Percentiles rank a stretch among this genome's conserved stretches.
These are phyloP conservation scores for Eubucco bourcierii DNA, from an alignment of 2,113 vertebrate species.

Conservation along the genomic window DNA sequence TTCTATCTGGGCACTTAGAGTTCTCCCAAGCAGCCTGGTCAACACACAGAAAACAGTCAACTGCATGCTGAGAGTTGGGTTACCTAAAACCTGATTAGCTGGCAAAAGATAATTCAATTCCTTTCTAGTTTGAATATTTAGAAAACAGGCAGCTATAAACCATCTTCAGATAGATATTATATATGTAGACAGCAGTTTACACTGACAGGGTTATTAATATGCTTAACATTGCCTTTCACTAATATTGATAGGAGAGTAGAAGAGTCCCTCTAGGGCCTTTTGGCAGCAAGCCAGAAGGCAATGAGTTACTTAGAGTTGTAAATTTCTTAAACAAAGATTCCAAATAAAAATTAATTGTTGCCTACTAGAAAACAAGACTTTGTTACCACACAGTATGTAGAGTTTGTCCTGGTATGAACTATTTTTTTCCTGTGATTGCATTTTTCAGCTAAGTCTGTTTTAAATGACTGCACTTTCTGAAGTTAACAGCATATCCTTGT, in stretches of 20 bases:
- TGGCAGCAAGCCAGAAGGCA: neutral
- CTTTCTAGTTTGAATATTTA: neutral
- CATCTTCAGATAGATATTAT: neutral
- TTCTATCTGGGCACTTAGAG: neutral
- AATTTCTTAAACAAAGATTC: neutral
- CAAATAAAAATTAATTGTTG: neutral
- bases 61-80: accelerated
- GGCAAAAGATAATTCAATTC: neutral
- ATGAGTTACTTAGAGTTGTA: neutral
- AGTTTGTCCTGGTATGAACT: neutral
- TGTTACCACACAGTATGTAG: neutral
- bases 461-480: neutral
- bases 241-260: neutral
- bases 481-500: neutral
- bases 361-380: neutral
- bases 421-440: neutral
- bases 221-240: neutral
- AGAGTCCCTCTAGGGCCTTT: neutral
- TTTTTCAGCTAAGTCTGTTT: neutral
- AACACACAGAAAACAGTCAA: neutral
- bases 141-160: neutral
- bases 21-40: neutral
- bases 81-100: neutral
- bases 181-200: neutral
- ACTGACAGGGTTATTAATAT: neutral